Percentiles rank a stretch among this genome's conserved stretches.
Conservation (phyloP, 2,888 invertebrate species). For the Petrolisthes manimaculis region DNA sequence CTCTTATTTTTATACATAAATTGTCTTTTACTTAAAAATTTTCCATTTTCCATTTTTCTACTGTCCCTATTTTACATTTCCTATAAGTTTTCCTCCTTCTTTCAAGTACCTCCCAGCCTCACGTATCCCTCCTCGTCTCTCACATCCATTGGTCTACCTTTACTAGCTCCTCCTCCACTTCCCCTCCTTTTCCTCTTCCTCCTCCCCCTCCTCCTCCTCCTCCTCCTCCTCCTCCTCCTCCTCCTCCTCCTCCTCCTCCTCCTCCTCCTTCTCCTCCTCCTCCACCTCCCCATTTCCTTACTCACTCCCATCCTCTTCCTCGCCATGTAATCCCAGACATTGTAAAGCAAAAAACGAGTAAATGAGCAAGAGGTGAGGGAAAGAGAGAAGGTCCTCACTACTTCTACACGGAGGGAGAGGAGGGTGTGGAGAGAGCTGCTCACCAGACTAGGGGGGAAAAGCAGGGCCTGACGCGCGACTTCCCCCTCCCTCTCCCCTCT, state of each 20-base stretch:
- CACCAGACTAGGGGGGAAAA: too few relatives aligned
- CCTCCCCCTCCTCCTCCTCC: background rate
- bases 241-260: background rate
- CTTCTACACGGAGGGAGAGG: background rate
- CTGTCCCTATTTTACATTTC: background rate
- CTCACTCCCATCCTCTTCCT: background rate
- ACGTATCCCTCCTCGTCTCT: background rate
- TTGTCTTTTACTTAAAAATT: background rate
- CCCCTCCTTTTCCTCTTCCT: background rate
- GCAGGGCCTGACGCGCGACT: background rate
- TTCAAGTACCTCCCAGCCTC: background rate
- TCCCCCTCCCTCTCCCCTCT: conserved; percentile 21
- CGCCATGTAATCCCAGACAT: background rate
- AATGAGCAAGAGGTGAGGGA: background rate
- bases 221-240: background rate
- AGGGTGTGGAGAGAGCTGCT: conserved; percentile 9
- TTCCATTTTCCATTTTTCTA: background rate
- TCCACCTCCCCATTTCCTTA: background rate
- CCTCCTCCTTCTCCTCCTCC: background rate
- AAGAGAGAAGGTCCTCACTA: background rate
- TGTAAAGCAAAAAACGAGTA: background rate
- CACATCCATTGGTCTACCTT: background rate
- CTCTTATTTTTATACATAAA: background rate
- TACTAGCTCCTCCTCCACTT: background rate
- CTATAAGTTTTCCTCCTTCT: background rate